phyloP scores from a whole-genome alignment of 2,113 vertebrate species.

The Melanerpes aurifrons region DNA sequence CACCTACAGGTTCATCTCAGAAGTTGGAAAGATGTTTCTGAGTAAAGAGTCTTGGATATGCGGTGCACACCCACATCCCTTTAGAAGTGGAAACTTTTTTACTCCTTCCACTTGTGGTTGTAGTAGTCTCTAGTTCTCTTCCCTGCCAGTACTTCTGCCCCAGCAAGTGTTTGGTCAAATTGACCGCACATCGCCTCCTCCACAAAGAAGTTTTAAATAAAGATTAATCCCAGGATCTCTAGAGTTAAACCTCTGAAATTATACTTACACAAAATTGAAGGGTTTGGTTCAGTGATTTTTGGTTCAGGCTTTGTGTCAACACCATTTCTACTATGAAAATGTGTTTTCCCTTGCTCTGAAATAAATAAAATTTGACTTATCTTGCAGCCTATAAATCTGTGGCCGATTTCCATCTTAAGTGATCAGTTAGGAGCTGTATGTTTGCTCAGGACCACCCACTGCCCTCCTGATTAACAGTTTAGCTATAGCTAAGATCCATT shows the following conservation, averaged over 20 bases:
- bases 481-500: neutral
- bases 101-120: neutral
- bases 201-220: neutral
- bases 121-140: neutral
- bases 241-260: neutral
- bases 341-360: neutral
- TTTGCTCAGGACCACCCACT: neutral
- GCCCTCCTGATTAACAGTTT: neutral
- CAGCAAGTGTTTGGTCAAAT: neutral
- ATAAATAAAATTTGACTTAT: neutral
- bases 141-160: neutral
- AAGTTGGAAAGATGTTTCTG: neutral
- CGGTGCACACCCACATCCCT: neutral
- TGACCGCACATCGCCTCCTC: neutral
- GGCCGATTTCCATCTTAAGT: neutral
- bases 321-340: neutral
- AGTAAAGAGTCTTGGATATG: neutral
- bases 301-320: neutral
- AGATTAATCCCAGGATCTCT: neutral
- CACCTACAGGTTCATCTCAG: neutral
- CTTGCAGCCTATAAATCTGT: neutral
- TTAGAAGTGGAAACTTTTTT: neutral
- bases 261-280: neutral
- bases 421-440: neutral
- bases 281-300: constrained; percentile 6